A percentile compares a stretch with the other conserved stretches of the same genome.
phyloP scores from a whole-genome alignment of 2,113 vertebrate species.

The Rafetus swinhoei region DNA sequence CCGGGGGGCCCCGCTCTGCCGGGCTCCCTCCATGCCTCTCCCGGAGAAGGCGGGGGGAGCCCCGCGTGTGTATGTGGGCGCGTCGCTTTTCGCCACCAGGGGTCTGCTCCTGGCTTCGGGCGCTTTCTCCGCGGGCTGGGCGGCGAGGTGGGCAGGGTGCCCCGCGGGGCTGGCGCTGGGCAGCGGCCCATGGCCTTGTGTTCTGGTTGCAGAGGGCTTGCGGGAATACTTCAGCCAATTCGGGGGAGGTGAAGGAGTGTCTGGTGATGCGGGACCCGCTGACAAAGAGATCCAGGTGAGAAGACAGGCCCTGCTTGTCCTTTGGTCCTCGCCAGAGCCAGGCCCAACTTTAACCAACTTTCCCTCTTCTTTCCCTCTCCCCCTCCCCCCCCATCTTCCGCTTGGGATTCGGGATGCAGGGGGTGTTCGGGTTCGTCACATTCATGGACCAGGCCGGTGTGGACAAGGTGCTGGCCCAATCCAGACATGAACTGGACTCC shows the following conservation, averaged over 20 bases:
- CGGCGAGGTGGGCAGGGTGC: conserved; percentile 9
- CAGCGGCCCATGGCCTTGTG: conserved; percentile 53
- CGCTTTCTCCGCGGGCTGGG: neutral
- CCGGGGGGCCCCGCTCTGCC: conserved; percentile 31
- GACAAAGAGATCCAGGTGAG: conserved; percentile 99
- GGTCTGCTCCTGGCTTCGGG: neutral
- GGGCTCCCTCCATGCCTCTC: conserved; percentile 9
- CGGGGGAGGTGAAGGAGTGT: conserved; percentile 99
- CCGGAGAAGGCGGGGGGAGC: conserved; percentile 24
- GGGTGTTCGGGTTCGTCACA: conserved; percentile 98
- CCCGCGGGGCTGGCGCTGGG: neutral
- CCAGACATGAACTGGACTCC: conserved; percentile 97
- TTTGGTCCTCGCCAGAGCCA: conserved; percentile 68
- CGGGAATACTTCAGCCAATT: conserved; percentile 99
- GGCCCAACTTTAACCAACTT: conserved; percentile 82
- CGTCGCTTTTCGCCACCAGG: neutral
- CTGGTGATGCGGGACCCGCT: conserved; percentile 99
- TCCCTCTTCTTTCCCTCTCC: conserved; percentile 68
- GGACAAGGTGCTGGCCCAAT: conserved; percentile 98
- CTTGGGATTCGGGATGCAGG: conserved; percentile 78
- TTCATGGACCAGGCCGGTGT: conserved; percentile 98
- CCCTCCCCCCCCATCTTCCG: conserved; percentile 53
- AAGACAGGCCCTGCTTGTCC: conserved; percentile 74
- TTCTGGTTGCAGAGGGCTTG: conserved; percentile 92
- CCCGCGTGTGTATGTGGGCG: conserved; percentile 37